Evolutionary conservation across 2,888 invertebrate species (phyloP).

Genomic region (Agrotis puta): DNA sequence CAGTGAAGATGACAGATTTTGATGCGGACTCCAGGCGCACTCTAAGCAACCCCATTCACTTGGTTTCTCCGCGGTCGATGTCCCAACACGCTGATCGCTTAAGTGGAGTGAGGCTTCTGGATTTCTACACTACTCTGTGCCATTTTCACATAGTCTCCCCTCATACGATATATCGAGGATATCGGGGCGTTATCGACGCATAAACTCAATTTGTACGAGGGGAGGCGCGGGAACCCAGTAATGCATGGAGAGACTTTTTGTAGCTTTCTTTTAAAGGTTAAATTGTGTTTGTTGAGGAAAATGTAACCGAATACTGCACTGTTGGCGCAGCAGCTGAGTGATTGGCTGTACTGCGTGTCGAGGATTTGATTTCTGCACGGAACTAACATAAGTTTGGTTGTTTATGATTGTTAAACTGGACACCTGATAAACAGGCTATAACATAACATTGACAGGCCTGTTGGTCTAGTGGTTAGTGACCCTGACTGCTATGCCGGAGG

Average conservation of each 20-base stretch:
- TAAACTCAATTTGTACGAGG: conserved; percentile 60
- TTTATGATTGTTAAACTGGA: too few species aligned
- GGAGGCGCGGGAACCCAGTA: conserved; percentile 38
- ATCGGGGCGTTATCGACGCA: conserved; percentile 59
- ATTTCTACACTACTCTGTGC: background rate
- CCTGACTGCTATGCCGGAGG: too few species aligned
- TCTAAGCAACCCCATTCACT: background rate
- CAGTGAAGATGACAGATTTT: background rate
- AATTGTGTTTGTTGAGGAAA: conserved; percentile 16
- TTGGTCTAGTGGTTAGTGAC: too few species aligned
- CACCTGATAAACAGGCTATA: too few species aligned
- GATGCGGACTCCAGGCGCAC: background rate
- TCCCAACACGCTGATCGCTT: background rate
- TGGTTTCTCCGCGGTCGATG: background rate
- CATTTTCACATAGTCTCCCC: conserved; percentile 18
- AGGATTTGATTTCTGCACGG: too few species aligned
- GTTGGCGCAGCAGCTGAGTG: too few species aligned
- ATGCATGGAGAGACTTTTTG: conserved; percentile 50
- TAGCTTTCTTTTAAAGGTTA: conserved; percentile 40
- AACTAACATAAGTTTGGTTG: too few species aligned
- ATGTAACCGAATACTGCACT: background rate
- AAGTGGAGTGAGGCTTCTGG: background rate
- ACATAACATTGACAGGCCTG: too few species aligned
- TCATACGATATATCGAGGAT: conserved; percentile 49
- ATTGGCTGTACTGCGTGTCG: too few species aligned